phyloP scores from a whole-genome alignment of 2,888 invertebrate species.

The Acanthococcus lagerstroemiae region DNA sequence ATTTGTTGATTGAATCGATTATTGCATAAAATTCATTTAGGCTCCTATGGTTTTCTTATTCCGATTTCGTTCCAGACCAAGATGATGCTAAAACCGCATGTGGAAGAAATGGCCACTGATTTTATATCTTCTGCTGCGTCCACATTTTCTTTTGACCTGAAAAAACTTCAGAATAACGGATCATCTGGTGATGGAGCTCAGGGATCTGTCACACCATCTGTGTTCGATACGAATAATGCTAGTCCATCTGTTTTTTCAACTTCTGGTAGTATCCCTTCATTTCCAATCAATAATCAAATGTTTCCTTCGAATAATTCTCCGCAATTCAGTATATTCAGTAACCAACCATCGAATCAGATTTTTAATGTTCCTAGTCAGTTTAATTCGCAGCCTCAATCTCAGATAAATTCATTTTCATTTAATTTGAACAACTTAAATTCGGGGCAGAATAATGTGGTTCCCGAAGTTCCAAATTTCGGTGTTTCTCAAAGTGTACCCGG shows the following conservation, averaged over 20 bases:
- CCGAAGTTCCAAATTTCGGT: not conserved
- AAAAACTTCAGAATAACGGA: not conserved
- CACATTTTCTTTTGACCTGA: constrained; percentile 4
- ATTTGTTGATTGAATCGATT: not conserved
- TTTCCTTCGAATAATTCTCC: not conserved
- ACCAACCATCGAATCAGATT: not conserved
- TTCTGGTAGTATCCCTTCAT: not conserved
- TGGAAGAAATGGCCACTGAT: not conserved
- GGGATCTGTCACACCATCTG: too few species aligned
- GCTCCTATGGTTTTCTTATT: not conserved
- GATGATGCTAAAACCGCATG: not conserved
- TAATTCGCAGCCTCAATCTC: not conserved
- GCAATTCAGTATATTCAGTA: not conserved
- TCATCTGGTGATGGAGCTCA: not conserved
- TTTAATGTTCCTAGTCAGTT: not conserved
- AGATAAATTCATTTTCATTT: constrained; percentile 13
- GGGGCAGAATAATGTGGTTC: not conserved
- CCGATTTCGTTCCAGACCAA: not conserved
- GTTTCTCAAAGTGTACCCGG: not conserved
- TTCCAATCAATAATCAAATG: not conserved
- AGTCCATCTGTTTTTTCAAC: not conserved
- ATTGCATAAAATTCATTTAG: too few species aligned
- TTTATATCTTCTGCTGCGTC: not conserved
- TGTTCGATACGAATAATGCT: not conserved
- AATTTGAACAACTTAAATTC: not conserved